A percentile compares a stretch with the other conserved stretches of the same genome.
Evolutionary conservation across 2,888 invertebrate genomes (phyloP).

Genomic region (Melipona bicolor): DNA sequence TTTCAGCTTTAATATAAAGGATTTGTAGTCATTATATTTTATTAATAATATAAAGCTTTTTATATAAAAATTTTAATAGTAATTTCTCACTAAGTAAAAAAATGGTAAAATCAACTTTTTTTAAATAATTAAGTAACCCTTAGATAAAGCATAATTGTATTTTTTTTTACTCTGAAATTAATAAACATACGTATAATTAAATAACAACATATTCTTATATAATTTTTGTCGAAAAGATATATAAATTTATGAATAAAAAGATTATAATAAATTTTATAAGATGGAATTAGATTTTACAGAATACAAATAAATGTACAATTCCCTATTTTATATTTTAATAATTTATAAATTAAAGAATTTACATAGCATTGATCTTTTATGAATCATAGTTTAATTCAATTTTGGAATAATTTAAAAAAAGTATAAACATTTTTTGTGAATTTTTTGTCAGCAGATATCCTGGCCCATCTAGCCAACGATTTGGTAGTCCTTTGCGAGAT

Average conservation of each 20-base stretch:
- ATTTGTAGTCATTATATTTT: conserved; percentile 11
- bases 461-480: conserved; percentile 77
- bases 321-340: conserved; percentile 39
- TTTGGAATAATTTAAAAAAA: conserved; percentile 4
- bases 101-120: conserved; percentile 28
- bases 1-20: conserved; percentile 58
- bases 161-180: conserved; percentile 20
- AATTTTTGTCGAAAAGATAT: conserved; percentile 30
- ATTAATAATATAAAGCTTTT: not conserved
- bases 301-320: conserved; percentile 38
- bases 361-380: conserved; percentile 22
- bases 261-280: conserved; percentile 22
- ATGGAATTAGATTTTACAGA: conserved; percentile 31
- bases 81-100: conserved; percentile 24
- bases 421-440: conserved; percentile 56
- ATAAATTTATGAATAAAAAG: conserved; percentile 17
- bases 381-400: conserved; percentile 17
- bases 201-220: conserved; percentile 10
- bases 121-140: conserved; percentile 11
- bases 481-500: conserved; percentile 75
- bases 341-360: conserved; percentile 16
- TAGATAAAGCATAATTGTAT: conserved; percentile 24
- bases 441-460: conserved; percentile 81
- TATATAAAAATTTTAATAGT: conserved; percentile 25
- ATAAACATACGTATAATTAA: conserved; percentile 21